Evolutionary conservation across 2,797 vertebrate genomes (phyloP).

Genomic region (Pangasius larnaudii): DNA sequence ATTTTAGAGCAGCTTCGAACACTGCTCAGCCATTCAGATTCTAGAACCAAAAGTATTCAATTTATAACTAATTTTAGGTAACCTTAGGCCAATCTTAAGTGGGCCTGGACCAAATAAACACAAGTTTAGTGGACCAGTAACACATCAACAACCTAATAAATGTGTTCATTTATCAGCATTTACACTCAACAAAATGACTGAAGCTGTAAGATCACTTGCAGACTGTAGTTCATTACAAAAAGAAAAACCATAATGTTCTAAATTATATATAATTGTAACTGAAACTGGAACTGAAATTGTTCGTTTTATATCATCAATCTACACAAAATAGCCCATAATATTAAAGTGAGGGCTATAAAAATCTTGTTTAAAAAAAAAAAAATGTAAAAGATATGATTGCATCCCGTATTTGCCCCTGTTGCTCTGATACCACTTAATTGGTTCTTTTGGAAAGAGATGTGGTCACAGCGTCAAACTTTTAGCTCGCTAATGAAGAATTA

Average conservation of each 20-base stretch:
- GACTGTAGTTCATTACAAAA: neutral
- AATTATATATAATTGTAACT: neutral
- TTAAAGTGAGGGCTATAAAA: neutral
- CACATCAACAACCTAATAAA: neutral
- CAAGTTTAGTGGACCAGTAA: neutral
- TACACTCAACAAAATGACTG: neutral
- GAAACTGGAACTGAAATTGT: too few relatives aligned
- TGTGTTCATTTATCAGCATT: neutral
- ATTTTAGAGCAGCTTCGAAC: neutral
- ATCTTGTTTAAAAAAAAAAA: too few relatives aligned
- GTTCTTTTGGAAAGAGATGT: neutral
- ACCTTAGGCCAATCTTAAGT: too few relatives aligned
- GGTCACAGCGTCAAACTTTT: neutral
- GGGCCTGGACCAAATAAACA: neutral
- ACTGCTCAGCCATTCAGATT: neutral
- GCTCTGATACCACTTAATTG: neutral
- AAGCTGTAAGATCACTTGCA: neutral
- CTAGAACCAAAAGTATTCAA: neutral
- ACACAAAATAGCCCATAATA: neutral
- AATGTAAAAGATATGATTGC: neutral
- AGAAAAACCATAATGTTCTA: neutral
- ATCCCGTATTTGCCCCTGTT: neutral
- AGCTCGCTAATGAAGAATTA: neutral
- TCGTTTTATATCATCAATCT: neutral
- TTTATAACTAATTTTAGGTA: neutral